Evolutionary conservation across 2,113 vertebrate genomes (phyloP).

Genomic region (Melozone crissalis): DNA sequence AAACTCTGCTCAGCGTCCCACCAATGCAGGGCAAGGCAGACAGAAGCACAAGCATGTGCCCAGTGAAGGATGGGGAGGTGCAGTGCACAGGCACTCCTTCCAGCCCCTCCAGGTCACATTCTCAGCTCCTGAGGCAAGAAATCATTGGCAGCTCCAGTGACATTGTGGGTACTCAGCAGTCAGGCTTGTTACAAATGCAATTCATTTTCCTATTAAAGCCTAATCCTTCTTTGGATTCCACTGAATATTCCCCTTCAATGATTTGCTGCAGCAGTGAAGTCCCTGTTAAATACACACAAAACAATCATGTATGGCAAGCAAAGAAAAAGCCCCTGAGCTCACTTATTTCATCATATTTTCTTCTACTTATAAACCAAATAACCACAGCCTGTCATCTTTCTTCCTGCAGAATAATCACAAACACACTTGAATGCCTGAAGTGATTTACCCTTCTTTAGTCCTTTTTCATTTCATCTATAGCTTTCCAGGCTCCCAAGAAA

Average conservation of each 20-base stretch:
- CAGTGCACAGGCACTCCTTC: not conserved
- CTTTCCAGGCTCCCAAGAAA: not conserved
- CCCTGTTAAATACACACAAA: not conserved
- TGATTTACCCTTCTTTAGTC: not conserved
- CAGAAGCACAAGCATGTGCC: not conserved
- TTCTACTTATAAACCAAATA: conserved; percentile 3
- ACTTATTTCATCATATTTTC: conserved; percentile 1
- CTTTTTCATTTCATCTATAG: not conserved
- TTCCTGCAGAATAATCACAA: conserved; percentile 22
- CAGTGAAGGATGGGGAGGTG: not conserved
- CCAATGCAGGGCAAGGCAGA: not conserved
- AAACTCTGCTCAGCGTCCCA: not conserved
- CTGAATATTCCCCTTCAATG: not conserved
- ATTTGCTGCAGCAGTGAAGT: not conserved
- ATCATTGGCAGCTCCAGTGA: not conserved
- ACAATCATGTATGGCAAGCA: not conserved
- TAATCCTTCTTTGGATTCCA: not conserved
- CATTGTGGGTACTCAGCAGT: not conserved
- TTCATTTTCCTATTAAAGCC: not conserved
- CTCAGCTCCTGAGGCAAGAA: not conserved
- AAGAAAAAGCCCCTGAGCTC: conserved; percentile 20
- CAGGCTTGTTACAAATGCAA: not conserved
- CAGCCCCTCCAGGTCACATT: not conserved
- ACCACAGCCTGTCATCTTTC: not conserved
- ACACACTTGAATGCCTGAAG: not conserved